Base-by-base conservation (phyloP, 2,888 invertebrate genomes). In the Muscina levida region DNA sequence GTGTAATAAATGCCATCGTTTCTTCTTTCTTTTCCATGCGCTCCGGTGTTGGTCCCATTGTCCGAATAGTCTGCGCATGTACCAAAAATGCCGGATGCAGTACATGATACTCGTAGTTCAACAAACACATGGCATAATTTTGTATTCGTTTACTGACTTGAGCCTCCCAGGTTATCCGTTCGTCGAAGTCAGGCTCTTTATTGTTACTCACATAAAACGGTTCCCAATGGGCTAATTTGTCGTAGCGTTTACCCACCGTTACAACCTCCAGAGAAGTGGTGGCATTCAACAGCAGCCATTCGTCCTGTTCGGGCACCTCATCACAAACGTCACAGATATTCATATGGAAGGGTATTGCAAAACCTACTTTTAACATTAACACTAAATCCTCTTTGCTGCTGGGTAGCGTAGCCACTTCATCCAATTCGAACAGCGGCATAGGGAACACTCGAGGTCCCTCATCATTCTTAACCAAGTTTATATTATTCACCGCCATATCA, bases 121-220 rank as follows among this genome's bases (percentile, higher is more conserved):
- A 91, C 44, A 97, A 94, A 88, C 97, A 97, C 85, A 97, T 93
- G 51, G 95, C 93, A 89, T 95, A 97, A 83, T 96, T 96, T 96
- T 97, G 92, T 19, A 68, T 87, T 0, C 89, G 85, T 67, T 89
- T 88, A 66, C 89, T 87, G 0, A 86, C 86, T 90, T 96, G 96
- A 10, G 97, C 97, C 88, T 97, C 97, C 97, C 97, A 97, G 85
- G 95, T 95, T 77, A 97, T 93, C 83, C 97, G 92, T 89, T 97
- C 97, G 84, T 97, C 97, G 89, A 97, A 97, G 72, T 94, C 91
- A 0, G 97, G 97, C 82, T 97, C 97, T 17, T 92, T 91, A 88
- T 97, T 95, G 0, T 97, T 96, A 19, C 97, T 97, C 68, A 97
- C 95, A 87, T 95, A 97, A 86, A 97, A 96, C 1, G 97, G 97